Percentiles rank a stretch among this genome's conserved stretches.
Evolutionary conservation across 2,797 vertebrate genomes (phyloP).

Genomic region (Falco novaeseelandiae): DNA sequence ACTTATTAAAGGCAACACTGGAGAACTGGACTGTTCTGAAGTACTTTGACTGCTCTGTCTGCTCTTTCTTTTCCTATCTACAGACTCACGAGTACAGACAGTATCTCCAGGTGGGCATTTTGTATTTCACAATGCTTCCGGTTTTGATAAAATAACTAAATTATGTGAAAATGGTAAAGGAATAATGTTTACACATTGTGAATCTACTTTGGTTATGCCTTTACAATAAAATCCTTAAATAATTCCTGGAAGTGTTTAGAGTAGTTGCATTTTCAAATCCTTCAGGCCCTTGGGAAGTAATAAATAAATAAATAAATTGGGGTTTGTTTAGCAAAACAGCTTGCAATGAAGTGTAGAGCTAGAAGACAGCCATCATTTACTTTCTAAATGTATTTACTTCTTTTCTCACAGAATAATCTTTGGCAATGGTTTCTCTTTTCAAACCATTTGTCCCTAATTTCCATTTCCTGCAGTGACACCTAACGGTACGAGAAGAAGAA

Average conservation of each 20-base stretch:
- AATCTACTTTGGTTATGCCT: neutral
- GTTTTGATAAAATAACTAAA: neutral
- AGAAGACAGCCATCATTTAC: neutral
- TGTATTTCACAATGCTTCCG: neutral
- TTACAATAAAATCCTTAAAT: neutral
- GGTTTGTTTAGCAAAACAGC: neutral
- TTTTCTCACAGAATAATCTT: conserved; percentile 13
- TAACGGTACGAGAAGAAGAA: conserved; percentile 65
- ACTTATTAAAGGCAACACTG: neutral
- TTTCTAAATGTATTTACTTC: neutral
- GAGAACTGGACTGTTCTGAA: neutral
- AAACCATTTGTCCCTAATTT: conserved; percentile 58
- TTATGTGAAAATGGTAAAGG: neutral
- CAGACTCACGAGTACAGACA: neutral
- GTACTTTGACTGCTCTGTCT: neutral
- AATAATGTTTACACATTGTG: neutral
- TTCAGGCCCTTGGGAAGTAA: neutral
- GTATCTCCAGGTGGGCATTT: neutral
- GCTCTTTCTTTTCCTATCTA: neutral
- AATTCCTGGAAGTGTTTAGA: neutral
- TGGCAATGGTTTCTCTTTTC: conserved; percentile 22
- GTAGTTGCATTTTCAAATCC: neutral
- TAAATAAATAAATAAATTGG: neutral
- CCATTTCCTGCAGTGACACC: conserved; percentile 73
- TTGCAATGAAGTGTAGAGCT: neutral